Base-by-base conservation (phyloP, 1,140 invertebrate genomes). In the Parapsyche elsis region DNA sequence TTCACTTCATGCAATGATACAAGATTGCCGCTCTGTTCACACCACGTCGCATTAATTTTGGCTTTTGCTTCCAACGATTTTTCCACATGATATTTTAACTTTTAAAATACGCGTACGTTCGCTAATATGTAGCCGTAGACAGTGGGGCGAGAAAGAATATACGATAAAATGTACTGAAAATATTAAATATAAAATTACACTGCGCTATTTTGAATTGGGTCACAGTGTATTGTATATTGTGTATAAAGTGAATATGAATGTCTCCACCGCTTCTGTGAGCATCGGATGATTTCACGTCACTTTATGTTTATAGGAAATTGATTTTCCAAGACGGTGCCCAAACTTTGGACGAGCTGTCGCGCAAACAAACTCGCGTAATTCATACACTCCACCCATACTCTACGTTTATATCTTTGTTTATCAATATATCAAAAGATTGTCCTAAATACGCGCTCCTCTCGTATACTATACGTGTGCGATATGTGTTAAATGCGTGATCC, bases 1-100 rank as follows among this genome's bases (percentile, higher is more conserved):
- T 75, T 75, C 73, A 75, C 73, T 75, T 75, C 46, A 49, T 67
- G 24, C 46, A 7, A 57, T 57, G 73, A 71, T 57, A 75, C 73
- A 75, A 49, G 49, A 75, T 57, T 75, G 73, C 45, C 49, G 14
- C 44, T 9, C 12, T 19, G 19, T 75, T 57, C 49, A n/a, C 73
- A 75, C 73, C 23, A 49, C 23, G 53, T 57, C 24, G 4, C n/a
- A 74, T 74, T 16, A 53, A 5, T 53, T 53, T 16, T 12, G 49
- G 10, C 49, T 53, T 53, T 53, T 53, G 10, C 49, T 53, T 10
- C 49, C 10, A 4, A 53, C 49, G 49, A 2, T 5, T 14, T 12
- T 53, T 53, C 16, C 49, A 12, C 12, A 5, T 53, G 49, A 53
- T 14, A 14, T 53, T 53, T 53, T 16, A 53, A 53, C 49, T 53